Evolutionary conservation across 2,888 invertebrate genomes (phyloP).

Genomic region (Plebejus anna): DNA sequence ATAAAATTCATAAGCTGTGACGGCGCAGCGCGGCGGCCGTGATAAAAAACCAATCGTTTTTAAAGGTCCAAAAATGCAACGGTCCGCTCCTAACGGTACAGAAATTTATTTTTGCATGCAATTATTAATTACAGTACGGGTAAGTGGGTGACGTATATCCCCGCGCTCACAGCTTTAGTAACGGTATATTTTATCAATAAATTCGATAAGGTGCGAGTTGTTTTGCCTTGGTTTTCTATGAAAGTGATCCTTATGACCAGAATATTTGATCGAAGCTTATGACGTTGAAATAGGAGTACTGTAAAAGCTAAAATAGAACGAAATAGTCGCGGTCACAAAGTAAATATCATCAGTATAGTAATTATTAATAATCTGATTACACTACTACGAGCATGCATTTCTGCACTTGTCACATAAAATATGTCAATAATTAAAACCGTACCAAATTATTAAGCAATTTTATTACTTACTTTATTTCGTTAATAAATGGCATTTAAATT

Average conservation of each 20-base stretch:
- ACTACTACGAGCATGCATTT: too few relatives aligned
- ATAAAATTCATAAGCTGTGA: neutral
- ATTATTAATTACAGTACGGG: conserved; percentile 34
- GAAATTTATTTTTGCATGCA: conserved; percentile 31
- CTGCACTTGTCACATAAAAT: too few relatives aligned
- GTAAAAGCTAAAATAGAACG: too few relatives aligned
- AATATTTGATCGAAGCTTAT: too few relatives aligned
- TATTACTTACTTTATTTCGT: too few relatives aligned
- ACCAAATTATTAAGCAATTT: too few relatives aligned
- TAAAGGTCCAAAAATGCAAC: conserved; percentile 32
- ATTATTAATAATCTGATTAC: too few relatives aligned
- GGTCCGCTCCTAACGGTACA: conserved; percentile 39
- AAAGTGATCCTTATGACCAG: neutral
- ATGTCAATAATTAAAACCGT: too few relatives aligned
- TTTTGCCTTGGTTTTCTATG: neutral
- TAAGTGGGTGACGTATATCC: conserved; percentile 35
- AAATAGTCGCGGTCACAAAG: too few relatives aligned
- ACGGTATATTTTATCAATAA: conserved; percentile 19
- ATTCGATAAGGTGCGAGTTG: conserved; percentile 3
- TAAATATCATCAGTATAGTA: too few relatives aligned
- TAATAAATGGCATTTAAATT: too few relatives aligned
- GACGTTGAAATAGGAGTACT: too few relatives aligned
- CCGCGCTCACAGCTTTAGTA: conserved; percentile 24
- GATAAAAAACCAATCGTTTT: neutral
- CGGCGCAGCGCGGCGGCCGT: neutral